Percentiles rank a stretch among this genome's conserved stretches.
These are phyloP conservation scores for Harmothoe impar DNA, from an alignment of 2,888 invertebrate species.

Conservation along the genomic window DNA sequence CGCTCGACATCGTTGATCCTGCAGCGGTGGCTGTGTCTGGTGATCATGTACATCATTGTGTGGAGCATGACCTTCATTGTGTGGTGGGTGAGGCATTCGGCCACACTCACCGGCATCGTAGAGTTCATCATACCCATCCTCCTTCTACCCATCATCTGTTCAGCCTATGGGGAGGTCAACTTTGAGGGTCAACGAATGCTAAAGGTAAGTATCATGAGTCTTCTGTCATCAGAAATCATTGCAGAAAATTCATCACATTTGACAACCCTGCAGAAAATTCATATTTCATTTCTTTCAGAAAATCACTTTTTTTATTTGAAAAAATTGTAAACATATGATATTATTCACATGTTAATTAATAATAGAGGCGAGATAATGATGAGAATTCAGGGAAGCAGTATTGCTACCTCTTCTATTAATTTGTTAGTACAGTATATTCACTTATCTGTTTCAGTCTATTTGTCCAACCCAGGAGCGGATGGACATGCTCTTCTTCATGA, in stretches of 20 bases:
- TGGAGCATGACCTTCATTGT: slow-evolving; percentile 83
- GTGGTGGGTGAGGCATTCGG: slow-evolving; percentile 82
- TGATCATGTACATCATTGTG: slow-evolving; percentile 81
- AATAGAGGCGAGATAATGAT: too few species aligned
- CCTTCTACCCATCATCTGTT: slow-evolving; percentile 81
- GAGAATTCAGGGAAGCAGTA: too few species aligned
- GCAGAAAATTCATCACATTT: too few species aligned
- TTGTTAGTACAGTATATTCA: too few species aligned
- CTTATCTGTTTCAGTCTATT: slow-evolving; percentile 71
- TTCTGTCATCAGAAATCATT: too few species aligned
- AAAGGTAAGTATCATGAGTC: slow-evolving; percentile 76
- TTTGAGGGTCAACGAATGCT: slow-evolving; percentile 83
- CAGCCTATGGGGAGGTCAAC: slow-evolving; percentile 84
- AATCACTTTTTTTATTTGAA: not conserved
- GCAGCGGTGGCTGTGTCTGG: slow-evolving; percentile 84
- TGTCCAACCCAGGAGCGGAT: slow-evolving; percentile 82
- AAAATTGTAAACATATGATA: too few species aligned
- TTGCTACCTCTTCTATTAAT: too few species aligned
- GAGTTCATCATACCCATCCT: slow-evolving; percentile 83
- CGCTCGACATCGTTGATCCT: slow-evolving; percentile 81
- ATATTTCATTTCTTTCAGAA: not conserved
- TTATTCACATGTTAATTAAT: too few species aligned
- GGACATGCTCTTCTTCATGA: slow-evolving; percentile 77
- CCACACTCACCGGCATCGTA: slow-evolving; percentile 79
- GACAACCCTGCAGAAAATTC: not conserved